Evolutionary conservation across 2,888 invertebrate genomes (phyloP).

Genomic region (Leptopilina myrica): DNA sequence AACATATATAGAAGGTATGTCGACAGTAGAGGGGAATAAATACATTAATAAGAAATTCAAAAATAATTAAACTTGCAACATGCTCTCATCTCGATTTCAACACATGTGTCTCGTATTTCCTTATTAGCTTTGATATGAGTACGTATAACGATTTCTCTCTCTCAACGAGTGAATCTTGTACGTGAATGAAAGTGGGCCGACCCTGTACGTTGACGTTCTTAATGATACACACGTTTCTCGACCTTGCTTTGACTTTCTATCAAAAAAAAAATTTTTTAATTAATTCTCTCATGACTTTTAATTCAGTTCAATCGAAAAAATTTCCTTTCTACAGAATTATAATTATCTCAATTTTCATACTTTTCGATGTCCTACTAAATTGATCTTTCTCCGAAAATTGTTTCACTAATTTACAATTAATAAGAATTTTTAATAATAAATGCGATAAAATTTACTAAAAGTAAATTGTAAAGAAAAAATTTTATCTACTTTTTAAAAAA

Average conservation of each 20-base stretch:
- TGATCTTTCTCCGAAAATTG: too few species aligned
- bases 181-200: slow-evolving; percentile 68
- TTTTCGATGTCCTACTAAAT: too few species aligned
- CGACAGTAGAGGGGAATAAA: too few species aligned
- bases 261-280: neutral
- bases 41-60: neutral
- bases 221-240: slow-evolving; percentile 47
- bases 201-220: slow-evolving; percentile 58
- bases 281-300: neutral
- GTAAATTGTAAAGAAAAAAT: too few species aligned
- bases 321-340: neutral
- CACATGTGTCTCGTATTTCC: neutral
- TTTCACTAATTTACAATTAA: too few species aligned
- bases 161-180: slow-evolving; percentile 51
- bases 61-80: slow-evolving; percentile 41
- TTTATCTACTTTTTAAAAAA: too few species aligned
- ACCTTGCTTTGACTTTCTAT: slow-evolving; percentile 34
- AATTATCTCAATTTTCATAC: neutral
- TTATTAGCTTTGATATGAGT: slow-evolving; percentile 44
- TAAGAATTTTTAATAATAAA: too few species aligned
- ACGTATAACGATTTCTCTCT: slow-evolving; percentile 62
- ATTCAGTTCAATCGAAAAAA: neutral
- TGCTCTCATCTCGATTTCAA: slow-evolving; percentile 11
- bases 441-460: too few species aligned
- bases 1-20: too few species aligned